Percentiles rank a stretch among this genome's conserved stretches.
Evolutionary conservation across 2,888 invertebrate species (phyloP).

Genomic region (Epirrita christyi): DNA sequence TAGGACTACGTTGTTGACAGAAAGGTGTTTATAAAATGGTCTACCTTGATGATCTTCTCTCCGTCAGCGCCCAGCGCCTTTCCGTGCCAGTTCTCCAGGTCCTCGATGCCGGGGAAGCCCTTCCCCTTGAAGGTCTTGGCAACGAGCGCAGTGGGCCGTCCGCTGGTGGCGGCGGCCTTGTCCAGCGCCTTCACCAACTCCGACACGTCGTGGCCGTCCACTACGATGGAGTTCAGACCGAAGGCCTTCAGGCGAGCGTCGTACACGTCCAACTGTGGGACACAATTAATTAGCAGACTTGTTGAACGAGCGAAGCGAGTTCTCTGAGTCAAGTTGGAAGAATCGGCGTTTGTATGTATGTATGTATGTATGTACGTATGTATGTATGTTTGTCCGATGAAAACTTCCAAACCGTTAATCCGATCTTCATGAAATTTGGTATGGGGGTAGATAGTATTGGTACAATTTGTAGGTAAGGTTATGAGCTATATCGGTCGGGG

Average conservation of each 20-base stretch:
- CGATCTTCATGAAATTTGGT: no score
- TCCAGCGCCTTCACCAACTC: constrained; percentile 95
- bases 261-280: constrained; percentile 88
- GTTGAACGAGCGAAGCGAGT: no score
- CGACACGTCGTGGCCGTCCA: constrained; percentile 98
- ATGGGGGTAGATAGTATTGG: no score
- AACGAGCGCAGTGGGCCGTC: constrained; percentile 95
- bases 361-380: no score
- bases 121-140: constrained; percentile 98
- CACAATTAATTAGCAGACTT: not conserved
- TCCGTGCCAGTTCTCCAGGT: constrained; percentile 98
- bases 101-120: constrained; percentile 95
- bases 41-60: constrained; percentile 86
- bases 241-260: constrained; percentile 94
- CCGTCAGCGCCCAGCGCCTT: constrained; percentile 96
- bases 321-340: no score
- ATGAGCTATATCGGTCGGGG: no score
- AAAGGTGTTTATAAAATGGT: no score
- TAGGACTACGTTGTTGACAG: no score
- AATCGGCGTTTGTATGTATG: no score
- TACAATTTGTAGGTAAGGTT: no score
- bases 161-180: constrained; percentile 89
- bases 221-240: constrained; percentile 95
- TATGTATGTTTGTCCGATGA: no score
- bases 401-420: no score